phyloP scores from a whole-genome alignment of 2,888 invertebrate species.

The Thecocarcelia acutangulata region DNA sequence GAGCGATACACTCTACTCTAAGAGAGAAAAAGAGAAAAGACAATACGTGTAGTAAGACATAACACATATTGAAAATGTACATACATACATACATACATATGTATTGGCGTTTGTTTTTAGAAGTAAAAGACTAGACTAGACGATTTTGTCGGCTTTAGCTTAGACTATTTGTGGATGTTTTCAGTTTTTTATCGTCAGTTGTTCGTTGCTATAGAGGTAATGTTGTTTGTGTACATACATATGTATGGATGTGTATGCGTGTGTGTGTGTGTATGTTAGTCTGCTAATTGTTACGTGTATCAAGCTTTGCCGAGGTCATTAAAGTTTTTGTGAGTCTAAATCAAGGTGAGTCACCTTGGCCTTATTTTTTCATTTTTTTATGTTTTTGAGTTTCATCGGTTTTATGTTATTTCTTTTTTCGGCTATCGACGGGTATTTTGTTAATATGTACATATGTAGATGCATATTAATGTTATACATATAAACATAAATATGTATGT shows the following conservation, averaged over 20 bases:
- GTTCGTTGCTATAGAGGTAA: constrained; percentile 11
- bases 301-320: constrained; percentile 79
- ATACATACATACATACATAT: too few relatives aligned
- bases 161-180: neutral
- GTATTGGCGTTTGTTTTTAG: too few relatives aligned
- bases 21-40: too few relatives aligned
- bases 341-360: constrained; percentile 80
- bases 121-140: too few relatives aligned
- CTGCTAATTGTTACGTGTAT: constrained; percentile 71
- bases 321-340: constrained; percentile 77
- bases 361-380: constrained; percentile 75
- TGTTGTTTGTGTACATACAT: constrained; percentile 1
- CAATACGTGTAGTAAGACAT: too few relatives aligned
- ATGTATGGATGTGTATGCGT: neutral
- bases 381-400: constrained; percentile 41
- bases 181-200: constrained; percentile 29
- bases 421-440: constrained; percentile 68
- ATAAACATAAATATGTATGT: neutral
- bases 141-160: too few relatives aligned
- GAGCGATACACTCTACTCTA: too few relatives aligned
- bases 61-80: too few relatives aligned
- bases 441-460: constrained; percentile 18
- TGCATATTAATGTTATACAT: neutral
- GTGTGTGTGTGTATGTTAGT: constrained; percentile 10
- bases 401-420: constrained; percentile 64